Percentiles rank a stretch among this genome's conserved stretches.
Conservation (phyloP, 2,113 vertebrate genomes). For the Melanerpes formicivorus region DNA sequence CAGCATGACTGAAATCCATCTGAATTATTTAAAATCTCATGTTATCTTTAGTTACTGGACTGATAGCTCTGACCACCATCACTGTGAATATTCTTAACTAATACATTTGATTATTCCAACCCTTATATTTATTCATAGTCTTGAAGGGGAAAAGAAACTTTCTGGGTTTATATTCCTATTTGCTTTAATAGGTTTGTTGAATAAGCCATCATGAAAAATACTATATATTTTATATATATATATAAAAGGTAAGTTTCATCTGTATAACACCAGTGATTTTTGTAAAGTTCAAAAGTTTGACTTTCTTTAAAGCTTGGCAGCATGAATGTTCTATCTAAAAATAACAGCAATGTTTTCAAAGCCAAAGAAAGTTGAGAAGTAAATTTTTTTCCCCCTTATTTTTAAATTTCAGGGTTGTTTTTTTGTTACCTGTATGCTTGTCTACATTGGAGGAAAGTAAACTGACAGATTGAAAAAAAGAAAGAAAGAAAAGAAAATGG, state of each 20-base stretch:
- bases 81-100: not conserved
- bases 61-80: not conserved
- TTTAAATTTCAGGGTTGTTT: not conserved
- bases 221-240: not conserved
- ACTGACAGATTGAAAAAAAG: not conserved
- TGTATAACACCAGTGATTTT: not conserved
- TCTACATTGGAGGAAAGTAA: not conserved
- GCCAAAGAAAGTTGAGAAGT: not conserved
- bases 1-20: not conserved
- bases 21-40: not conserved
- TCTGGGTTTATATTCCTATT: not conserved
- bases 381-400: not conserved
- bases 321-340: not conserved
- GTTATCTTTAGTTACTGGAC: not conserved
- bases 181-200: not conserved
- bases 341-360: not conserved
- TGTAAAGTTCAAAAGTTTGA: slow-evolving; percentile 6
- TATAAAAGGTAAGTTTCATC: not conserved
- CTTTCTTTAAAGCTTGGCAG: slow-evolving; percentile 35
- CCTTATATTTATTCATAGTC: not conserved
- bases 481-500: not conserved
- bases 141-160: not conserved
- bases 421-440: not conserved
- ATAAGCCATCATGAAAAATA: not conserved
- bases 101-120: not conserved